Base-by-base conservation (phyloP, 2,113 vertebrate species). In the Neofelis nebulosa region DNA sequence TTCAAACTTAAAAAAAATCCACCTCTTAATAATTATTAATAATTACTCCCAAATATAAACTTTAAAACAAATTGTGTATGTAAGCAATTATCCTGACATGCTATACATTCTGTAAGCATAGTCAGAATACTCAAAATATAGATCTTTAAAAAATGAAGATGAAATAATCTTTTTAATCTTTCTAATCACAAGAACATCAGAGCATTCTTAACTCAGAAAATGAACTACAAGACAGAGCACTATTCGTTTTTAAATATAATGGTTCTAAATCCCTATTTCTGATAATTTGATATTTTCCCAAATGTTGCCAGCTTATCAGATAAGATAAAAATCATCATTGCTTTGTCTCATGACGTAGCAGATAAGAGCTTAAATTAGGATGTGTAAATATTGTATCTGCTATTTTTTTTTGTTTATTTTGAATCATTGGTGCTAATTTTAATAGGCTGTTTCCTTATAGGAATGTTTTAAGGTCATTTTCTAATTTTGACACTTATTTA, bases 391-490 rank as follows among this genome's bases (percentile, higher is more conserved):
- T 48, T 31, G 14, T 90, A 36, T 63, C 9, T 48, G 0, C 1
- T n/a, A 11, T 80, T 66, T 83, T 83, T 65, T 31, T 61, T 38
- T 41, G n/a, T 52, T 48, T 61, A 84, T 36, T 81, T 92, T 90
- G 19, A 83, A 89, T 87, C 25, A 76, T 38, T 89, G 80, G 7
- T 74, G 27, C 0, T 85, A 74, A 89, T 84, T 92, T 88, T 94
- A 93, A 92, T 81, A 89, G 81, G 0, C 18, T 94, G 0, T 95
- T 96, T 88, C 13, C 50, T 96, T 87, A 87, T 0, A 78, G n/a
- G 27, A 57, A 55, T 78, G 36, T 93, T 94, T 82, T 86, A 86
- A 95, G 74, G 10, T 71, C 27, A 82, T 90, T 61, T 90, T 15
- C 21, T 6, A 78, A 50, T 91, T 90, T 63, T 61, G 55, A 84